Percentiles rank a stretch among this genome's conserved stretches.
phyloP scores from a whole-genome alignment of 2,797 vertebrate species.

The Rhabdophis nuchalis region DNA sequence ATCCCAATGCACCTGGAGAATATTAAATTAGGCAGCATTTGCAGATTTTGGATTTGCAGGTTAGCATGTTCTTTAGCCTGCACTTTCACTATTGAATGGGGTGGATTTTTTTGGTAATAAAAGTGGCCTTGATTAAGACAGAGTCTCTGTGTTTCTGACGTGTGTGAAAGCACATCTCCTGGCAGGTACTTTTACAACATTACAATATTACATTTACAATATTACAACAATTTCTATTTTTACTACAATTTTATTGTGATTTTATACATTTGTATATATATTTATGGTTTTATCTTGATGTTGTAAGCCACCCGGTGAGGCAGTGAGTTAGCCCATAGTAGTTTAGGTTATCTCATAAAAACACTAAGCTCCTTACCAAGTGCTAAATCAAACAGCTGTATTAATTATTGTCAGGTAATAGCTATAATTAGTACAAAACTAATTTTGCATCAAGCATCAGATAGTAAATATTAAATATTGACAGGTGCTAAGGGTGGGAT shows the following conservation, averaged over 20 bases:
- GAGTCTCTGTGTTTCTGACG: not conserved
- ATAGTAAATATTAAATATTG: not conserved
- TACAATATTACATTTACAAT: not conserved
- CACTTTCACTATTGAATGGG: not conserved
- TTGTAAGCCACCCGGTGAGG: not conserved
- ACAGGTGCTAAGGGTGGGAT: not conserved
- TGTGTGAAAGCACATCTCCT: not conserved
- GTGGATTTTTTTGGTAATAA: not conserved
- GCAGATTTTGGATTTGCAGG: not conserved
- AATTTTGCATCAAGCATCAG: not conserved
- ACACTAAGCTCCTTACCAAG: not conserved
- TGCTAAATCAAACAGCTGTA: not conserved
- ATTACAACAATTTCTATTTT: not conserved
- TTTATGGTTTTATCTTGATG: not conserved
- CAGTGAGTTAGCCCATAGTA: not conserved
- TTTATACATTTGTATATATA: no score
- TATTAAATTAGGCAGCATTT: not conserved
- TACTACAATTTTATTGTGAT: no score
- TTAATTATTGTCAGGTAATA: not conserved
- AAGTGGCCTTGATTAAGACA: not conserved
- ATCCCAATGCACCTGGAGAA: not conserved
- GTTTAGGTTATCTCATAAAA: not conserved
- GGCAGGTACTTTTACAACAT: not conserved
- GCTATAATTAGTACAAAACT: not conserved
- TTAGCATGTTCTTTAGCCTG: constrained; percentile 12